A percentile compares a stretch with the other conserved stretches of the same genome.
Evolutionary conservation across 1,140 invertebrate genomes (phyloP).

Genomic region (Ceratosolen fusciceps): DNA sequence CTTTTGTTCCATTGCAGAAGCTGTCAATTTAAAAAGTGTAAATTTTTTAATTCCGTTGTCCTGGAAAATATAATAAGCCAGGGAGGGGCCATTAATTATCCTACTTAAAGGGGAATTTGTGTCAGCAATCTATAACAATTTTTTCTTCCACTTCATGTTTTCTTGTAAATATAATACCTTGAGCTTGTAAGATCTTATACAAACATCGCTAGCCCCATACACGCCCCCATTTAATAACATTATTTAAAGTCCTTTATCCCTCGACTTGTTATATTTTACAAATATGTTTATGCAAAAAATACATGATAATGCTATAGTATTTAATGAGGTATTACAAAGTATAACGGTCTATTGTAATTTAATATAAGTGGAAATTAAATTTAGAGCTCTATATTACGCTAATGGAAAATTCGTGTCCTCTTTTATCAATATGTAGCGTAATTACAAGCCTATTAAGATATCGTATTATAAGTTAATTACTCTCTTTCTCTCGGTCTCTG

Average conservation of each 20-base stretch:
- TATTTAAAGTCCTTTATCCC: neutral
- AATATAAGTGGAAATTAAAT: neutral
- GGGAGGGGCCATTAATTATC: neutral
- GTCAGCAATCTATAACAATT: conserved; percentile 15
- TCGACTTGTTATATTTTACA: neutral
- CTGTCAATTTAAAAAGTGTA: neutral
- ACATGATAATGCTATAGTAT: neutral
- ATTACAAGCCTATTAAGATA: neutral
- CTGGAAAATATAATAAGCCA: neutral
- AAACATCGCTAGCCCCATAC: too few species aligned
- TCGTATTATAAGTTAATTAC: neutral
- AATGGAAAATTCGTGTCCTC: neutral
- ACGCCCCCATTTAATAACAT: neutral
- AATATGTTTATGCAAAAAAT: neutral
- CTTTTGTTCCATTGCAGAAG: conserved; percentile 26
- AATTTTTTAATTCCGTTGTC: conserved; percentile 29
- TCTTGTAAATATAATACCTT: neutral
- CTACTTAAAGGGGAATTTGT: conserved; percentile 27
- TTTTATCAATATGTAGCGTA: neutral
- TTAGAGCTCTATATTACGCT: neutral
- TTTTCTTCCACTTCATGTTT: too few species aligned
- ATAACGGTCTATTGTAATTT: neutral
- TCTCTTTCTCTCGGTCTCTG: neutral
- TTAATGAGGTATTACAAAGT: neutral
- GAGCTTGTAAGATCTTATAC: neutral